These are phyloP conservation scores for Phasia obesa DNA, from an alignment of 2,888 invertebrate genomes.

Conservation along the genomic window DNA sequence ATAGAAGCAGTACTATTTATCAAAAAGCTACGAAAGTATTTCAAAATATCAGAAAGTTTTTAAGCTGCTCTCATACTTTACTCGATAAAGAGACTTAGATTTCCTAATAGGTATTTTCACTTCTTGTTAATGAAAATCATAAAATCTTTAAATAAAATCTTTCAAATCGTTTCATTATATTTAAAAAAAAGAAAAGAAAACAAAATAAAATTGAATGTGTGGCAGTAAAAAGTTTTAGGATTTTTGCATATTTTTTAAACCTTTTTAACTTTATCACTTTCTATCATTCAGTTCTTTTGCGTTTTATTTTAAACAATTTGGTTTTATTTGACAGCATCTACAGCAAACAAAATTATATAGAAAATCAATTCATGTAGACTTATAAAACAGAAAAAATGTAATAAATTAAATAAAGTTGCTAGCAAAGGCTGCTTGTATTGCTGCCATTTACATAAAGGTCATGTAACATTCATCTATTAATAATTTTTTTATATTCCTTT, in stretches of 20 bases:
- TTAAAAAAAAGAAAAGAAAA: no score
- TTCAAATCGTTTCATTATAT: no score
- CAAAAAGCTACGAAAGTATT: no score
- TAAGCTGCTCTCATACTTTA: no score
- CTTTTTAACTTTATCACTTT: conserved; percentile 4
- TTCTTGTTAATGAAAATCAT: no score
- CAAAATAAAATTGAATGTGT: no score
- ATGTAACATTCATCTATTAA: conserved; percentile 18
- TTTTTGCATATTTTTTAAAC: not conserved
- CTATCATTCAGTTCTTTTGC: not conserved
- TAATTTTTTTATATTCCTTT: conserved; percentile 29
- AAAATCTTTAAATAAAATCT: no score
- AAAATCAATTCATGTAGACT: not conserved
- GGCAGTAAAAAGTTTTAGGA: not conserved
- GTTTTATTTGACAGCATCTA: conserved; percentile 14
- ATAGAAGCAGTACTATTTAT: no score
- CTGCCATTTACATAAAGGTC: conserved; percentile 47
- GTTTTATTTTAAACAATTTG: conserved; percentile 25
- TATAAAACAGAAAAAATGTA: conserved; percentile 9
- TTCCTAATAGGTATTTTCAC: no score
- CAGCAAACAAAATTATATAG: not conserved
- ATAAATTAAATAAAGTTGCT: not conserved
- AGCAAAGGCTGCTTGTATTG: conserved; percentile 42
- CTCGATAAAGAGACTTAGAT: no score
- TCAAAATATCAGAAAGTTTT: no score